These are phyloP conservation scores for human DNA, from an alignment of 2,113 vertebrate species.

Conservation along the genomic window GRCh38 chr6:88139501-88140000, in stretches of 20 bases:
- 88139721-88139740: neutral
- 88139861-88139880: conserved; percentile 45
- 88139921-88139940: conserved; percentile 81
- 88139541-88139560: conserved; percentile 50
- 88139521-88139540: conserved; percentile 58
- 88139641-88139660: neutral
- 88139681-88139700: neutral
- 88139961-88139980: conserved; percentile 90
- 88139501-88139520: conserved; percentile 60
- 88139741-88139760: conserved; percentile 65
- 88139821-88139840: conserved; percentile 66
- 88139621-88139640: conserved; percentile 19
- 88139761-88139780: neutral
- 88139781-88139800: neutral
- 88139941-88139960: conserved; percentile 88
- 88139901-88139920: conserved; percentile 80
- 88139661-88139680: neutral
- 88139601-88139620: conserved; percentile 42
- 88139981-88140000: conserved; percentile 86
- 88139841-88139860: conserved; percentile 75
- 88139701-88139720: neutral
- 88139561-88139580: neutral
- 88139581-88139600: neutral
- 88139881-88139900: conserved; percentile 79
- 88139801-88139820: conserved; percentile 22